phyloP scores from a whole-genome alignment of 2,113 vertebrate genomes.

The Elachura formosa region DNA sequence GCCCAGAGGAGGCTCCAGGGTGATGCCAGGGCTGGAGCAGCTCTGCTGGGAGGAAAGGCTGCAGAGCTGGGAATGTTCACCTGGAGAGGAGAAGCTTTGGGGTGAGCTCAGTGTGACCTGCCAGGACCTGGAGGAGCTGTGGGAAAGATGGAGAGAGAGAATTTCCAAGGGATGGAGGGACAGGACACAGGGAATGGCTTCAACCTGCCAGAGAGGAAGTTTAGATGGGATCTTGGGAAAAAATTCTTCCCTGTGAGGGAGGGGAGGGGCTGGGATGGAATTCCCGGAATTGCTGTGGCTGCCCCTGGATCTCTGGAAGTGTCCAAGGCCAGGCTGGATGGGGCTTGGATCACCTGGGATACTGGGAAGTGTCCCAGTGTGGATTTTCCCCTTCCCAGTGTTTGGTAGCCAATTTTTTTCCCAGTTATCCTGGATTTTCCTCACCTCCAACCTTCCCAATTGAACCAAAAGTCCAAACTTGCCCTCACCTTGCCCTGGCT shows the following conservation, averaged over 20 bases:
- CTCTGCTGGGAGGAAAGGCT: no score
- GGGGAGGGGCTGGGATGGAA: not conserved
- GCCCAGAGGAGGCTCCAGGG: not conserved
- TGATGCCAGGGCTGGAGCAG: not conserved
- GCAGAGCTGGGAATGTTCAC: not conserved
- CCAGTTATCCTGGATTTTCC: fast-evolving
- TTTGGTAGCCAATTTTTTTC: not conserved
- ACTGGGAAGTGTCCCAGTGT: not conserved
- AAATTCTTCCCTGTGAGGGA: no score
- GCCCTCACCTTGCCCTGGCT: not conserved
- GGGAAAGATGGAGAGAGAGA: fast-evolving
- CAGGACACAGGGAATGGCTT: not conserved
- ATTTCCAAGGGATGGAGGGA: not conserved
- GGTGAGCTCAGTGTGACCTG: not conserved
- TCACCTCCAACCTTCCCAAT: not conserved
- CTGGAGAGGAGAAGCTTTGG: not conserved
- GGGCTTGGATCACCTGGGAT: not conserved
- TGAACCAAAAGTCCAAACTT: not conserved
- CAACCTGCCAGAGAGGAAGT: fast-evolving
- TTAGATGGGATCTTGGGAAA: not conserved
- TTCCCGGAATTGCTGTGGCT: not conserved
- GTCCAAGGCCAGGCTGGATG: not conserved
- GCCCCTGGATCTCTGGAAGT: not conserved
- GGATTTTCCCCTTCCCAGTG: not conserved
- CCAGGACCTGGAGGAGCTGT: not conserved